phyloP scores from a whole-genome alignment of 2,113 vertebrate genomes.

The Indicator maculatus region DNA sequence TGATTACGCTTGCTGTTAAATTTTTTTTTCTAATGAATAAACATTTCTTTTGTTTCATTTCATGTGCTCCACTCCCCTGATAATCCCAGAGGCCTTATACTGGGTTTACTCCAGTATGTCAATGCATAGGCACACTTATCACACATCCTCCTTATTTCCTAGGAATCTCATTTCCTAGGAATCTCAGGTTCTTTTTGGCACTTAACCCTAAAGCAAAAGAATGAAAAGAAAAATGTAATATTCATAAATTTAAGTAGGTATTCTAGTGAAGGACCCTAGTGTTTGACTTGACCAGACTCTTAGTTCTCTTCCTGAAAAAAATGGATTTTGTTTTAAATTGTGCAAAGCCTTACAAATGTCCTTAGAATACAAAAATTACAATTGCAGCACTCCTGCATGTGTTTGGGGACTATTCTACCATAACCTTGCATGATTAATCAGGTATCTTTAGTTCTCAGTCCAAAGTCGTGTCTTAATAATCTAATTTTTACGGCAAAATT shows the following conservation, averaged over 20 bases:
- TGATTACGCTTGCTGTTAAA: not conserved
- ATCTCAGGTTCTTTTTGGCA: not conserved
- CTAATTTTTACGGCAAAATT: constrained; percentile 16
- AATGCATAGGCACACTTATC: not conserved
- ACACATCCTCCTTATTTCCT: not conserved
- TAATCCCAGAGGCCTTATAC: not conserved
- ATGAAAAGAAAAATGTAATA: not conserved
- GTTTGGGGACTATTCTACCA: not conserved
- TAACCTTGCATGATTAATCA: not conserved
- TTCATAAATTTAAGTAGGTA: not conserved
- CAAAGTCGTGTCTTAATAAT: not conserved
- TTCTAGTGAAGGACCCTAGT: not conserved
- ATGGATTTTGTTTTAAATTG: not conserved
- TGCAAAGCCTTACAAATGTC: not conserved
- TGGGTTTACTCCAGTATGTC: not conserved
- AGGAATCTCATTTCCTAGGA: not conserved
- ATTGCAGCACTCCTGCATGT: not conserved
- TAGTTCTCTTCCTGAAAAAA: not conserved
- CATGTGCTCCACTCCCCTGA: not conserved
- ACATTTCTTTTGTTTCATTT: not conserved
- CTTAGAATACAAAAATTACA: not conserved
- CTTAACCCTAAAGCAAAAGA: not conserved
- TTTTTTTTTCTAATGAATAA: not conserved
- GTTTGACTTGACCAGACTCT: not conserved
- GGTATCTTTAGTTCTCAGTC: not conserved